A percentile compares a stretch with the other conserved stretches of the same genome.
Conservation (phyloP, 2,888 invertebrate species). For the Glaucopsyche alexis region DNA sequence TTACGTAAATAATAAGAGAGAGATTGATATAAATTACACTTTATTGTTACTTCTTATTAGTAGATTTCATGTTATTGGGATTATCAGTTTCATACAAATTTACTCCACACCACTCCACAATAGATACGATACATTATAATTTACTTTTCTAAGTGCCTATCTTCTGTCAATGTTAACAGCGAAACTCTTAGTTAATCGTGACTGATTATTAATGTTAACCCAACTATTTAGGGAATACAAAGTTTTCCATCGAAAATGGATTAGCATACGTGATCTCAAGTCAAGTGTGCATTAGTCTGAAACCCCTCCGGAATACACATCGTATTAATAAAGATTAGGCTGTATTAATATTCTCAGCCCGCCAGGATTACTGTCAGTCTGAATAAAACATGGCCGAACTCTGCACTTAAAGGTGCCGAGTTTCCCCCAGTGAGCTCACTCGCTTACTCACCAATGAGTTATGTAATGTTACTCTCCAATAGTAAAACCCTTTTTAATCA, state of each 20-base stretch:
- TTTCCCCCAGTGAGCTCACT: constrained; percentile 11
- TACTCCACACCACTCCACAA: no score
- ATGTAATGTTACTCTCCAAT: neutral
- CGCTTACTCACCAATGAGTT: neutral
- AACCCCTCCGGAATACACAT: constrained; percentile 3
- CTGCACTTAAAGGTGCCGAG: constrained; percentile 36
- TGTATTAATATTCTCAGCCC: constrained; percentile 36
- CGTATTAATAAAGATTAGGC: constrained; percentile 39
- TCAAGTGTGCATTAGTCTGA: constrained; percentile 19
- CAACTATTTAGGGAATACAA: constrained; percentile 1
- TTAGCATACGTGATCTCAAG: constrained; percentile 12
- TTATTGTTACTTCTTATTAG: no score
- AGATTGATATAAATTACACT: no score
- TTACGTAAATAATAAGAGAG: no score
- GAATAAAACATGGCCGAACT: constrained; percentile 40
- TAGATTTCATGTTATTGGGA: no score
- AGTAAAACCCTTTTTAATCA: neutral
- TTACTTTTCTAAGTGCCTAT: no score
- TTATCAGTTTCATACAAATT: no score
- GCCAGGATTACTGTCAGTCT: constrained; percentile 35
- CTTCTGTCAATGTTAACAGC: no score
- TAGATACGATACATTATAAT: no score
- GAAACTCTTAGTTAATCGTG: no score
- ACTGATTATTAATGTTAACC: no score
- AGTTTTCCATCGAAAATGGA: constrained; percentile 5